Evolutionary conservation across 2,888 invertebrate species (phyloP).

Genomic region (Ashinkailepas kermadecensis): DNA sequence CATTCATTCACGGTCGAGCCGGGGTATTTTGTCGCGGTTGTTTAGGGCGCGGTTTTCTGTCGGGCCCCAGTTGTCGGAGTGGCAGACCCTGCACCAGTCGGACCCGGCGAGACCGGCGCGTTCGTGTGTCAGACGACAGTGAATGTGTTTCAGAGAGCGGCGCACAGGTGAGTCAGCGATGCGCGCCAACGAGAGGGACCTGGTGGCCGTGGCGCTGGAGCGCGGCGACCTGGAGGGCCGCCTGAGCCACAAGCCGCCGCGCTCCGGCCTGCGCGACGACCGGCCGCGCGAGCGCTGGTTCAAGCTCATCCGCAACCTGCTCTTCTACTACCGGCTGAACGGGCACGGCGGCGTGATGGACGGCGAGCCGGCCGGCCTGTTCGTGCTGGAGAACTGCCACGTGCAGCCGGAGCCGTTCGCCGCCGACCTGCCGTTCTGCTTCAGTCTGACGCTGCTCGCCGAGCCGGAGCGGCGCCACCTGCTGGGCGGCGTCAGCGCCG

Average conservation of each 20-base stretch:
- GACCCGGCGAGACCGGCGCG: too few relatives aligned
- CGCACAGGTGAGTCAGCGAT: slow-evolving; percentile 42
- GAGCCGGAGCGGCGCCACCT: slow-evolving; percentile 61
- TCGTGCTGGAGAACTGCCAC: slow-evolving; percentile 64
- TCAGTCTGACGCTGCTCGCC: slow-evolving; percentile 60
- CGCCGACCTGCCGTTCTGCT: slow-evolving; percentile 59
- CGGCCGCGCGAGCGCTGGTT: slow-evolving; percentile 61
- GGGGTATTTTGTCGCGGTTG: too few relatives aligned
- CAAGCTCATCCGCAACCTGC: slow-evolving; percentile 61
- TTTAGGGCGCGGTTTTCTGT: too few relatives aligned
- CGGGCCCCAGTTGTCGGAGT: too few relatives aligned
- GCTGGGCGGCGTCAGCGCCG: slow-evolving; percentile 61
- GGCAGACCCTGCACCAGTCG: too few relatives aligned
- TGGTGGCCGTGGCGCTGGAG: slow-evolving; percentile 53
- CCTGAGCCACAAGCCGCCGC: slow-evolving; percentile 56
- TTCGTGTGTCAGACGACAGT: not conserved
- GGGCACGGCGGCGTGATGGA: slow-evolving; percentile 52
- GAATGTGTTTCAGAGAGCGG: not conserved
- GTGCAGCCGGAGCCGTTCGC: slow-evolving; percentile 58
- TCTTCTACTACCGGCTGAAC: slow-evolving; percentile 68
- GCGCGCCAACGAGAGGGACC: slow-evolving; percentile 64
- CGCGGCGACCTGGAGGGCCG: slow-evolving; percentile 59
- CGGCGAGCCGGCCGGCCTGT: slow-evolving; percentile 52
- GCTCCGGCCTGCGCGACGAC: slow-evolving; percentile 58
- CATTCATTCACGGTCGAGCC: too few relatives aligned